Evolutionary conservation across 2,797 vertebrate species (phyloP), one percentile per base, ranked within the genome.

Genomic region (Gallinago stenura): DNA sequence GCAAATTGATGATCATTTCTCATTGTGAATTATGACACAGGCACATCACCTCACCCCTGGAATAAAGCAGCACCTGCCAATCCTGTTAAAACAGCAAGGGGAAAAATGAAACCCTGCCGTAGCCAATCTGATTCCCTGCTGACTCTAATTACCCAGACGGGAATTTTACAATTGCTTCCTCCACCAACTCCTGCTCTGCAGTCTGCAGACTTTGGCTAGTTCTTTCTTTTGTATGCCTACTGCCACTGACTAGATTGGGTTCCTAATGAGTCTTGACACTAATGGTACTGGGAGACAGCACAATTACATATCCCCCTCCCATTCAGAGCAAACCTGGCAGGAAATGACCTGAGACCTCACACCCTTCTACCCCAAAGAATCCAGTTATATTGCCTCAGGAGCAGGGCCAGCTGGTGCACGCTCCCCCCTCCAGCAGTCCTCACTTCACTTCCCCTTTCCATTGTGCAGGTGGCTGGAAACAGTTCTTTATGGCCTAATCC

Each of bases 71-170:
- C 97, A 98, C 97, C 97, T 98, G 98, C 98, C 99, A 99, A 98
- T 99, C 98, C 98, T 98, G 98, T 98, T 98, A 98, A 98, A 97
- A 98, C 98, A 98, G 98, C 98, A 96, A 98, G 98, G 97, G 98
- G 98, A 98, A 98, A 98, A 97, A 99, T 98, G 98, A 99, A 99
- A 99, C 93, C 90, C 94, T 96, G 96, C 94, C 3, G 30, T 85
- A 95, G 96, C 97, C 95, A 98, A 98, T 99, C 98, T 98, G 98
- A 98, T 98, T 98, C 98, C 99, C 99, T 86, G 98, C 99, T 99
- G 99, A 98, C 98, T 98, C 97, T 99, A 99, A 99, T 99, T 99
- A 99, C 99, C 98, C 99, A 99, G 99, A 98, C 96, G 98, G 98
- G 98, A 98, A 98, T 98, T 98, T 98, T 98, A 98, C 98, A 98